Evolutionary conservation across 2,113 vertebrate species (phyloP), one percentile per base, ranked within the genome.

Genomic region (Mus pahari): DNA sequence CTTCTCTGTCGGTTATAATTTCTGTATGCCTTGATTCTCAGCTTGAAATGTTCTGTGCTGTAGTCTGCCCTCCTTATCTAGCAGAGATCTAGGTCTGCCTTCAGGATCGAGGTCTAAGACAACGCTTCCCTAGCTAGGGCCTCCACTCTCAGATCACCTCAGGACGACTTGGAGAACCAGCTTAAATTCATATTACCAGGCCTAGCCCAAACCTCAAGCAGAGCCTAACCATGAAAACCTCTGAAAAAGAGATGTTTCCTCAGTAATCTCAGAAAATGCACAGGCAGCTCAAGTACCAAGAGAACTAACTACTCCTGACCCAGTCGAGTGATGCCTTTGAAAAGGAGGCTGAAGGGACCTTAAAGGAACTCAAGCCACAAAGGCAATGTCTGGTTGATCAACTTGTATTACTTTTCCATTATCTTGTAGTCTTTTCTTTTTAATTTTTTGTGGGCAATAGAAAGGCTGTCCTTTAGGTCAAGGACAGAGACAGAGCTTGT

Each of bases 31-130:
- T 64, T 53, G 4, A 91, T 5, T 10, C 55, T 75, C n/a, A 73
- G 20, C 58, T 82, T 89, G 33, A 82, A 95, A 90, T 53, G 5
- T 42, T 89, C 20, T 89, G 0, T 53, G 28, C 12, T 81, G 0
- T 42, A 62, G 2, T 83, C 11, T 71, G 33, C 17, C 33, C 77
- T 7, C 55, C 58, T 83, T 53, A 86, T 33, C 39, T 11, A 75
- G 33, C 16, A 3, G 55, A 89, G 86, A 12, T 74, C 74, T 94
- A 79, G 58, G 48, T 94, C 83, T 84, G 74, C 22, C 90, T 95
- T 91, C n/a, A 66, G 9, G 58, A 62, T 24, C 58, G 84, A 90
- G 48, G 39, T 55, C 17, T 87, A 84, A 92, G 33, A 78, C 24
- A 58, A 2, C 11, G 19, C 53, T 88, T 86, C 45, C 55, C 84